phyloP scores from a whole-genome alignment of 1,140 invertebrate species.

The Sesamia nonagrioides region DNA sequence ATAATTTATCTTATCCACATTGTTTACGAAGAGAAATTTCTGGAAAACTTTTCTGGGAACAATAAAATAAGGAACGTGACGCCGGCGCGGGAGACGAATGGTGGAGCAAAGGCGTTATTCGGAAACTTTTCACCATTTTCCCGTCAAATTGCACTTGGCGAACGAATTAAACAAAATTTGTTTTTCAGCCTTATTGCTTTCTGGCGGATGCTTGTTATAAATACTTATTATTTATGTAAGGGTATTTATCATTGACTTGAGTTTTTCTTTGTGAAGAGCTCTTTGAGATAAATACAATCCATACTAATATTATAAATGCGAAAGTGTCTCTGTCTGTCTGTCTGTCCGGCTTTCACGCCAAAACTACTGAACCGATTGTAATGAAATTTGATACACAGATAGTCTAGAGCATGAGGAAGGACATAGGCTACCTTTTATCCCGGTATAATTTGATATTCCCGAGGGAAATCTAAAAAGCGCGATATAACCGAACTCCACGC shows the following conservation, averaged over 20 bases:
- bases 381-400: too few relatives aligned
- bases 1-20: conserved; percentile 32
- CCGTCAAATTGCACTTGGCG: conserved; percentile 60
- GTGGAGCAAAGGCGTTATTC: conserved; percentile 52
- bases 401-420: too few relatives aligned
- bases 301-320: too few relatives aligned
- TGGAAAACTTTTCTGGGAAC: conserved; percentile 52
- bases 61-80: conserved; percentile 63
- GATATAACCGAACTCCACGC: too few relatives aligned
- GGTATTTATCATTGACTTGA: background rate
- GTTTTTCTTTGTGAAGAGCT: background rate
- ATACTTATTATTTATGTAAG: conserved; percentile 24
- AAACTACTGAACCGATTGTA: too few relatives aligned
- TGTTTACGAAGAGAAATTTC: conserved; percentile 54
- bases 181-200: conserved; percentile 46
- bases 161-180: conserved; percentile 57
- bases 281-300: background rate
- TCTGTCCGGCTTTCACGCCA: too few relatives aligned
- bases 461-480: too few relatives aligned
- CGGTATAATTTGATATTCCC: too few relatives aligned
- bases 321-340: too few relatives aligned
- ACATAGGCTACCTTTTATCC: too few relatives aligned
- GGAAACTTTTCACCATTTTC: conserved; percentile 55
- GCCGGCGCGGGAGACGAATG: conserved; percentile 53
- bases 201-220: conserved; percentile 29